phyloP scores from a whole-genome alignment of 2,797 vertebrate species.

The Scolopax bukidnonensis region DNA sequence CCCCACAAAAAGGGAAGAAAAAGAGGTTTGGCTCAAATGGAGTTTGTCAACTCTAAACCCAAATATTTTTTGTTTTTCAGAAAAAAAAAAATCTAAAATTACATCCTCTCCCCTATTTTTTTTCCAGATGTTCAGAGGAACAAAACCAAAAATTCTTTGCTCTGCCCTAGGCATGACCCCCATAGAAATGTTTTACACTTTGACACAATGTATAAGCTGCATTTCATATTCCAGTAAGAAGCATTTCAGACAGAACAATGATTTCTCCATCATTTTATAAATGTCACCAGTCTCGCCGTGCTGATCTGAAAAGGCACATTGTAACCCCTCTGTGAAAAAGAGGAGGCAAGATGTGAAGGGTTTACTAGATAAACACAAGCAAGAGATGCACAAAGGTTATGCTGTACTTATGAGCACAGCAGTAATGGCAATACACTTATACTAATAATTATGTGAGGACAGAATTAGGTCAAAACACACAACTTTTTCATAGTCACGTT shows the following conservation, averaged over 20 bases:
- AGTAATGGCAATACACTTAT: neutral
- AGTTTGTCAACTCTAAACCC: neutral
- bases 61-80: neutral
- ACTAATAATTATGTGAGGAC: neutral
- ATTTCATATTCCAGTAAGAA: neutral
- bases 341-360: neutral
- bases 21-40: neutral
- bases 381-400: neutral
- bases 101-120: fast-evolving
- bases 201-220: neutral
- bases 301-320: neutral
- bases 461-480: neutral
- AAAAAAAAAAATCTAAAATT: neutral
- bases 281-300: neutral
- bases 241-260: neutral
- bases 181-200: neutral
- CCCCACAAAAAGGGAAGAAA: neutral
- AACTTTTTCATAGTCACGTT: neutral
- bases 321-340: neutral
- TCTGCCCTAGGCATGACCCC: neutral
- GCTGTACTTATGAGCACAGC: neutral
- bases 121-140: neutral
- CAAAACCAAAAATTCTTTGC: neutral
- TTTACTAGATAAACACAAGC: neutral
- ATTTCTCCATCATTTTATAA: neutral